These are phyloP conservation scores for Caenorhabditis imperialis DNA, from an alignment of 2,888 invertebrate species.

Conservation along the genomic window DNA sequence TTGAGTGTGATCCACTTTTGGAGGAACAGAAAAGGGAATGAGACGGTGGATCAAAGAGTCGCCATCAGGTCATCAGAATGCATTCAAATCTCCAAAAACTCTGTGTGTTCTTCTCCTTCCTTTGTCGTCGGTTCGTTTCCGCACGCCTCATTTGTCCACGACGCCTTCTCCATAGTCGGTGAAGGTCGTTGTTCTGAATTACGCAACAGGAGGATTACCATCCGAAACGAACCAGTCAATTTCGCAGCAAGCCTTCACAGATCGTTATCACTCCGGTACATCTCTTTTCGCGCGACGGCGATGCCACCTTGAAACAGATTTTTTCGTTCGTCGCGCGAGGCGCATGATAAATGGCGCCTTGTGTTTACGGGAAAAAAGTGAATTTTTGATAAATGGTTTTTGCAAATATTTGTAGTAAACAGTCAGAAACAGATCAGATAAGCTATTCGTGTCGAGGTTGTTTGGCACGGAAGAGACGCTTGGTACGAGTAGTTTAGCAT, in stretches of 20 bases:
- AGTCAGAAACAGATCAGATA: constrained; percentile 26
- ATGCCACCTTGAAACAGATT: constrained; percentile 24
- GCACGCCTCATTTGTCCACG: constrained; percentile 46
- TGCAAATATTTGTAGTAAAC: constrained; percentile 16
- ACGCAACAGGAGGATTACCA: constrained; percentile 19
- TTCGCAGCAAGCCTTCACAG: constrained; percentile 19
- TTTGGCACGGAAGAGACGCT: constrained; percentile 11
- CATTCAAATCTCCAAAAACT: constrained; percentile 52
- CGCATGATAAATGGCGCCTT: constrained; percentile 29
- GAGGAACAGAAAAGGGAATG: too few relatives aligned
- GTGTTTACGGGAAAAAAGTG: constrained; percentile 35
- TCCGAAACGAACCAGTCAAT: background rate
- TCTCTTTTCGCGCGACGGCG: constrained; percentile 10
- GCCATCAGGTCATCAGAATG: too few relatives aligned
- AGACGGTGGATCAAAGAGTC: too few relatives aligned
- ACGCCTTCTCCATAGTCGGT: constrained; percentile 36
- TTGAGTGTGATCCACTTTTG: background rate
- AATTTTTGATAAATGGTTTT: constrained; percentile 44
- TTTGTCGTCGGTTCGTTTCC: constrained; percentile 3
- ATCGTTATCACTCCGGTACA: constrained; percentile 24
- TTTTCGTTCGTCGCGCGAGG: constrained; percentile 28
- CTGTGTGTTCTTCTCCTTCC: constrained; percentile 30
- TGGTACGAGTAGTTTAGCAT: constrained; percentile 40
- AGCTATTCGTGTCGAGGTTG: constrained; percentile 44
- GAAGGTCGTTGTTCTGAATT: constrained; percentile 36